Conservation (phyloP, 2,113 vertebrate species). For the Pygoscelis adeliae region DNA sequence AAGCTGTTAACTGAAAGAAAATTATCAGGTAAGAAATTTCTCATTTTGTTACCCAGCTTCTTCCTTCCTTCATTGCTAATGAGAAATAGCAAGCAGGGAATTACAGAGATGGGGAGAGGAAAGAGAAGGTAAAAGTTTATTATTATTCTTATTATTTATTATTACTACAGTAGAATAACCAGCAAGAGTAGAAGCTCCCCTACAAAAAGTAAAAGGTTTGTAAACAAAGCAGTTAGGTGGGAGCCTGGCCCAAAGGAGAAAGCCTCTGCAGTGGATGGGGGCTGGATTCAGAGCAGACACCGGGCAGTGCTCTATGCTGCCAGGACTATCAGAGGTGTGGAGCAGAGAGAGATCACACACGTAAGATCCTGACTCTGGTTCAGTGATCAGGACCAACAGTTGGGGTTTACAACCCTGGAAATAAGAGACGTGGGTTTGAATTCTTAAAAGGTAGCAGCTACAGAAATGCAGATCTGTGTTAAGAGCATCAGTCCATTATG, state of each 20-base stretch:
- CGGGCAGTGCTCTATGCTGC: background rate
- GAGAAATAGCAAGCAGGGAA: constrained; percentile 39
- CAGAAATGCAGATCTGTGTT: background rate
- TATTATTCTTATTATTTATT: background rate
- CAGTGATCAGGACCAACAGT: background rate
- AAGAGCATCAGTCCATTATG: background rate
- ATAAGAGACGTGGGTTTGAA: background rate
- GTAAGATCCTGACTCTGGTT: background rate
- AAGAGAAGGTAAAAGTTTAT: background rate
- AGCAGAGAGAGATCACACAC: background rate
- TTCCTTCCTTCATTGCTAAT: constrained; percentile 21
- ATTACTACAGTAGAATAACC: background rate
- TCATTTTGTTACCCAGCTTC: constrained; percentile 57
- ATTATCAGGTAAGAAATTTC: constrained; percentile 47
- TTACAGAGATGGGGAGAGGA: background rate
- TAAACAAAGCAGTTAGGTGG: background rate
- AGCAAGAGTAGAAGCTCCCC: background rate
- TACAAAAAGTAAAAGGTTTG: background rate
- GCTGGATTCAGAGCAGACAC: background rate
- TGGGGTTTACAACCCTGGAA: background rate
- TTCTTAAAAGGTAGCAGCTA: background rate
- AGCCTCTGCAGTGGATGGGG: background rate
- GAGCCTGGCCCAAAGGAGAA: background rate
- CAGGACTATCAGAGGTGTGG: background rate
- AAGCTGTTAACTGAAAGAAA: constrained; percentile 40